Percentiles rank a stretch among this genome's conserved stretches.
Evolutionary conservation across 2,797 vertebrate genomes (phyloP).

Genomic region (Melanogrammus aeglefinus): DNA sequence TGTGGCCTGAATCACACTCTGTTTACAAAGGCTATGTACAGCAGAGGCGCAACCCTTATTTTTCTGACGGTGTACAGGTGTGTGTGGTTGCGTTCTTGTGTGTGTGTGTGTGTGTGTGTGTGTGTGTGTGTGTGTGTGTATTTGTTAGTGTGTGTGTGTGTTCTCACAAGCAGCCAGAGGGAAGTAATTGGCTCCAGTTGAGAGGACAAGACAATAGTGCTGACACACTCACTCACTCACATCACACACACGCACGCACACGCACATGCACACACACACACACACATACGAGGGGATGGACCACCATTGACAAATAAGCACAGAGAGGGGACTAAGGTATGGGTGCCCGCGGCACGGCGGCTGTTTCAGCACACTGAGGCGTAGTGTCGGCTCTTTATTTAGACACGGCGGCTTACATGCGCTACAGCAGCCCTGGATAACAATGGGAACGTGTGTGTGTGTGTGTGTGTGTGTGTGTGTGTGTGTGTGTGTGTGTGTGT

Average conservation of each 20-base stretch:
- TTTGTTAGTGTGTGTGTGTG: constrained; percentile 26
- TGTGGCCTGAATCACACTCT: background rate
- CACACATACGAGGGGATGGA: constrained; percentile 31
- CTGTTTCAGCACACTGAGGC: constrained; percentile 59
- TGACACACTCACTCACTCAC: constrained; percentile 40
- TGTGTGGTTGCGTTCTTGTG: constrained; percentile 5
- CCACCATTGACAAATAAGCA: constrained; percentile 9
- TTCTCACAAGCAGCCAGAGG: constrained; percentile 51
- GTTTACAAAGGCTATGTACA: background rate
- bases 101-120: constrained; percentile 7
- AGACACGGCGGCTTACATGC: constrained; percentile 51
- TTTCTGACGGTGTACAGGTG: background rate
- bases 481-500: constrained; percentile 23
- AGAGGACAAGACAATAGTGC: constrained; percentile 58
- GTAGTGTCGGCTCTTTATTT: constrained; percentile 59
- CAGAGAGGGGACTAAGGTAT: constrained; percentile 12
- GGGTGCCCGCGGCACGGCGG: constrained; percentile 15
- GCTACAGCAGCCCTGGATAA: constrained; percentile 37
- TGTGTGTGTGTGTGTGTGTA: constrained; percentile 24
- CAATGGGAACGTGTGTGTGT: constrained; percentile 27
- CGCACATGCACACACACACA: constrained; percentile 43
- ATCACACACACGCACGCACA: constrained; percentile 31
- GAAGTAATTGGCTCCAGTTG: constrained; percentile 72
- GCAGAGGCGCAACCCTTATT: background rate
- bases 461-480: constrained; percentile 14